phyloP scores from a whole-genome alignment of 2,113 vertebrate species.

The Chunga burmeisteri region DNA sequence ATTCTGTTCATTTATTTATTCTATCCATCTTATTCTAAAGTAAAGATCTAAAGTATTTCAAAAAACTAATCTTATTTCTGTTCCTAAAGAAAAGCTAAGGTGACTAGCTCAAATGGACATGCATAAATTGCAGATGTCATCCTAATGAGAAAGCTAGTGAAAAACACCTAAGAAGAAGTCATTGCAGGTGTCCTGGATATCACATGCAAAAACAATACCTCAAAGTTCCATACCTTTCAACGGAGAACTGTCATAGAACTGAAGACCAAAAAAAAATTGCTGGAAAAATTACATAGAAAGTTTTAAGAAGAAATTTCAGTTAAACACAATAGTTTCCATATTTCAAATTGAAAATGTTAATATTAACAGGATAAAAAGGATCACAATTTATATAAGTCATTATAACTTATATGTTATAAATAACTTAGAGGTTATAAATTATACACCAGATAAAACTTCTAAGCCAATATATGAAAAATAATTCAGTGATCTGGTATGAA shows the following conservation, averaged over 20 bases:
- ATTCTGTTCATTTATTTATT: not conserved
- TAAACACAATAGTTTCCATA: not conserved
- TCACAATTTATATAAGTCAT: not conserved
- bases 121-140: not conserved
- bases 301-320: not conserved
- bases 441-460: not conserved
- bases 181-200: not conserved
- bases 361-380: not conserved
- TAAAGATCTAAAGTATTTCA: not conserved
- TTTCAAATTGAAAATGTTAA: not conserved
- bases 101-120: not conserved
- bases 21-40: not conserved
- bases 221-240: not conserved
- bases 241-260: not conserved
- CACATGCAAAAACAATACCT: not conserved
- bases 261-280: not conserved
- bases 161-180: not conserved
- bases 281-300: not conserved
- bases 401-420: not conserved
- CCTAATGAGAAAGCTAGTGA: not conserved
- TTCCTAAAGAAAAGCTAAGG: not conserved
- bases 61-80: not conserved
- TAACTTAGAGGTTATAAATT: not conserved
- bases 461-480: not conserved
- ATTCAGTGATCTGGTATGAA: not conserved